A percentile compares a stretch with the other conserved stretches of the same genome.
These are phyloP conservation scores for Neomorphus geoffroyi DNA, from an alignment of 2,797 vertebrate genomes.

Conservation along the genomic window DNA sequence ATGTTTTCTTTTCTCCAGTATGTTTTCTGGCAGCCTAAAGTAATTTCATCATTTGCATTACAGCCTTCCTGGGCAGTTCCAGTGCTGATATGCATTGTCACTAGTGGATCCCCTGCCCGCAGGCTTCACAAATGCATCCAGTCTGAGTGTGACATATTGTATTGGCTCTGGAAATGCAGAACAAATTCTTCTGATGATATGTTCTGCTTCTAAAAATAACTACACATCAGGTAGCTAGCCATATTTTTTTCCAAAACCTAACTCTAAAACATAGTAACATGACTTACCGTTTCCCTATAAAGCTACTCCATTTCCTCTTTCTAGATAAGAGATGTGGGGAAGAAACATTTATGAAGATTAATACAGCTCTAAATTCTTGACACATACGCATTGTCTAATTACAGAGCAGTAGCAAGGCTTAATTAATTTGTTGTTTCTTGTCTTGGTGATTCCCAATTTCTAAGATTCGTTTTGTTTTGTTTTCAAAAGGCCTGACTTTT, in stretches of 20 bases:
- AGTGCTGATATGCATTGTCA: background rate
- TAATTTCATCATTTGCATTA: background rate
- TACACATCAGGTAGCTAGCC: background rate
- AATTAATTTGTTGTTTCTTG: background rate
- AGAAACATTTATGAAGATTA: background rate
- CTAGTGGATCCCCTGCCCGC: background rate
- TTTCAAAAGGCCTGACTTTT: background rate
- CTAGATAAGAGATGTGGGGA: background rate
- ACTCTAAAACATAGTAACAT: background rate
- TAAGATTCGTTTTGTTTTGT: too few species aligned
- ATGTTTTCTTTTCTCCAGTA: background rate
- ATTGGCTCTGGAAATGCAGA: constrained; percentile 26
- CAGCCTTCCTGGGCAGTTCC: background rate
- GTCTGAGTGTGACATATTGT: background rate
- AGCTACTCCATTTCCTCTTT: background rate
- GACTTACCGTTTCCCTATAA: background rate
- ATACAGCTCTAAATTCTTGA: background rate
- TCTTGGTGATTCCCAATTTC: background rate
- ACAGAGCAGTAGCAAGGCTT: background rate
- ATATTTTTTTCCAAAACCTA: background rate
- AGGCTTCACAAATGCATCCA: background rate
- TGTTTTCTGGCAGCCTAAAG: background rate
- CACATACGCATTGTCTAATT: background rate
- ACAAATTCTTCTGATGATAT: background rate
- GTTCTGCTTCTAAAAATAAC: constrained; percentile 48